These are phyloP conservation scores for Aethina tumida DNA, from an alignment of 1,140 invertebrate genomes.

Conservation along the genomic window DNA sequence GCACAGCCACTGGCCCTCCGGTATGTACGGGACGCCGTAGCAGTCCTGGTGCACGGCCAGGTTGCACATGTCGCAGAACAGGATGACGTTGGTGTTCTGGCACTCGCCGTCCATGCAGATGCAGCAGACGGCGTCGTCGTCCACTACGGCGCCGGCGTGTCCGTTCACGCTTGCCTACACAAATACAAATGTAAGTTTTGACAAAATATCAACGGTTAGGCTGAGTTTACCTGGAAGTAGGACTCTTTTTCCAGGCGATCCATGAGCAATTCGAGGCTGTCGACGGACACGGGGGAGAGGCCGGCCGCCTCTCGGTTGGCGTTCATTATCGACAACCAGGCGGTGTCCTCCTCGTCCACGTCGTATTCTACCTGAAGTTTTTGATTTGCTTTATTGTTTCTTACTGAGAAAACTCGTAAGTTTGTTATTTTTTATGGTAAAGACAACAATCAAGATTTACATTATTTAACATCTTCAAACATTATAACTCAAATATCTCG, in stretches of 20 bases:
- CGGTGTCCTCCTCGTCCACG: constrained; percentile 93
- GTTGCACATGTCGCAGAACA: constrained; percentile 99
- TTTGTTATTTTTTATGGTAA: no score
- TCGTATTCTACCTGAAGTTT: constrained; percentile 89
- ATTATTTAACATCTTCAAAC: no score
- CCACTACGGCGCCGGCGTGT: constrained; percentile 65
- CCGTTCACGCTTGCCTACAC: constrained; percentile 38
- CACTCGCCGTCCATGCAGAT: constrained; percentile 94
- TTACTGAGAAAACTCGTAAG: no score
- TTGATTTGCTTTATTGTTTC: no score
- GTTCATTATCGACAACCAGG: constrained; percentile 85
- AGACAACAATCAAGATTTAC: no score
- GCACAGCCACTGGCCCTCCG: constrained; percentile 98
- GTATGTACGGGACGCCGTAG: constrained; percentile 98
- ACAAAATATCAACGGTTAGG: background rate
- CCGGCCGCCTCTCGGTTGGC: constrained; percentile 60
- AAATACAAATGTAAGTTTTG: constrained; percentile 2
- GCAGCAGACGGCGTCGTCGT: constrained; percentile 97
- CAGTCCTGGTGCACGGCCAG: constrained; percentile 98
- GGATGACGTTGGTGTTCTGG: constrained; percentile 85
- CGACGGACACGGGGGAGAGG: constrained; percentile 62
- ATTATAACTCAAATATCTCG: no score
- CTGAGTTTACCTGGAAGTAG: constrained; percentile 71
- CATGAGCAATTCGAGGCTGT: constrained; percentile 90
- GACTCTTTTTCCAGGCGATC: constrained; percentile 96